Evolutionary conservation across 2,113 vertebrate species (phyloP), one percentile per base, ranked within the genome.

Genomic region (Catharus fuscescens): DNA sequence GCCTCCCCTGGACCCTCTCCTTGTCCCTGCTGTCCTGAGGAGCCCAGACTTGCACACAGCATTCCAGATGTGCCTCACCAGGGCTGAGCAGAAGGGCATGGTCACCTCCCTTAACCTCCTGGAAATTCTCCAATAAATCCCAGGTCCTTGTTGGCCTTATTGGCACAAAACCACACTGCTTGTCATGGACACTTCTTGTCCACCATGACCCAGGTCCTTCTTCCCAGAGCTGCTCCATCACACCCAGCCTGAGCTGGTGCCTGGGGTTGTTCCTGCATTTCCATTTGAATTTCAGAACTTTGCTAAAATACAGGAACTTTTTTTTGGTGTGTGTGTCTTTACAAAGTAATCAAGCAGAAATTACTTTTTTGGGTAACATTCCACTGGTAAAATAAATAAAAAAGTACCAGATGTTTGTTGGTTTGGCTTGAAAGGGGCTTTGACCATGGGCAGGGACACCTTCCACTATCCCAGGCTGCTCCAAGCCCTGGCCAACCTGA

Each of bases 401-500:
- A 50, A 65, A 26, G 25, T 31, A 14, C 4, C 13, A 31, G 31
- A 34, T 25, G 28, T 36, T 42, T 67, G 31, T 42, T 31, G 26
- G 17, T 44, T 66, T 67, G 25, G 7, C 3, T 76, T 76, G 14
- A 36, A 44, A 32, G 11, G 7, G 21, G 40, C 40, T 40, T 40
- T 40, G 40, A 52, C 19, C 44, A 20, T 20, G 16, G 9, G 19
- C 34, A 66, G 34, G 11, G 16, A 34, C 25, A 76, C 2, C 1
- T 66, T 25, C 31, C 71, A 20, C 36, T 21, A 0, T 0, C 36
- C 53, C 44, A 67, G 5, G 11, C 0, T 42, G 44, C 14, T 67
- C 25, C 61, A 42, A 59, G 17, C 10, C 20, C 16, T 0, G 0
- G 42, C 44, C 17, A 20, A 0, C 12, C 31, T 31, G 13, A 10